These are phyloP conservation scores for Esox lucius DNA, from an alignment of 2,797 vertebrate genomes.

Conservation along the genomic window DNA sequence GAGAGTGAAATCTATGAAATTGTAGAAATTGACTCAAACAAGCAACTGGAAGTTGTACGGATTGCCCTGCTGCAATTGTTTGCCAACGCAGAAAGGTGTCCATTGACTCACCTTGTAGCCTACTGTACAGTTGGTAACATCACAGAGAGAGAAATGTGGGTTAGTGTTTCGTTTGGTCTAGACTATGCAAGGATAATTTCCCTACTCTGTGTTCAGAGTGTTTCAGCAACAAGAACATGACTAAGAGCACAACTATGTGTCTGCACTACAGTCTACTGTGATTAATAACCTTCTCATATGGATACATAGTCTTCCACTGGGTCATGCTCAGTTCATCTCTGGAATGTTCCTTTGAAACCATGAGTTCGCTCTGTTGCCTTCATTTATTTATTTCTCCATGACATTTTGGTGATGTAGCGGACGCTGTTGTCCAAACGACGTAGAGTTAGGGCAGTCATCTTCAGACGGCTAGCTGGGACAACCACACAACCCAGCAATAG, in stretches of 20 bases:
- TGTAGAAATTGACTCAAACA: too few species aligned
- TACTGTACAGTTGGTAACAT: neutral
- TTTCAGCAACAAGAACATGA: constrained; percentile 50
- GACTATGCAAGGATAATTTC: constrained; percentile 58
- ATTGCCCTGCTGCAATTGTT: too few species aligned
- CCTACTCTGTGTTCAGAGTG: constrained; percentile 24
- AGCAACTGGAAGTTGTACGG: too few species aligned
- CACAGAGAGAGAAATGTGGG: neutral
- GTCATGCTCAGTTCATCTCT: constrained; percentile 27
- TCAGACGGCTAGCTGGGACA: too few species aligned
- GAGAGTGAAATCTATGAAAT: too few species aligned
- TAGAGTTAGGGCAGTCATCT: too few species aligned
- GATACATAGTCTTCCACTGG: neutral
- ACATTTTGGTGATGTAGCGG: too few species aligned
- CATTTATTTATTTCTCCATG: too few species aligned
- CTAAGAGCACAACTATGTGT: constrained; percentile 63
- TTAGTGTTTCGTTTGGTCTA: neutral
- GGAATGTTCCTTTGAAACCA: neutral
- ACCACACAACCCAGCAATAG: too few species aligned
- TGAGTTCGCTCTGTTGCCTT: neutral
- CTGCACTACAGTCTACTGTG: constrained; percentile 20
- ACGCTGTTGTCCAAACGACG: too few species aligned
- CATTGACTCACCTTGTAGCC: neutral
- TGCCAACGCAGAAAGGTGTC: too few species aligned
- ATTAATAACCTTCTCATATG: constrained; percentile 33